Percentiles rank a stretch among this genome's conserved stretches.
These are phyloP conservation scores for Lacanobia wlatinum DNA, from an alignment of 2,888 invertebrate species.

Conservation along the genomic window DNA sequence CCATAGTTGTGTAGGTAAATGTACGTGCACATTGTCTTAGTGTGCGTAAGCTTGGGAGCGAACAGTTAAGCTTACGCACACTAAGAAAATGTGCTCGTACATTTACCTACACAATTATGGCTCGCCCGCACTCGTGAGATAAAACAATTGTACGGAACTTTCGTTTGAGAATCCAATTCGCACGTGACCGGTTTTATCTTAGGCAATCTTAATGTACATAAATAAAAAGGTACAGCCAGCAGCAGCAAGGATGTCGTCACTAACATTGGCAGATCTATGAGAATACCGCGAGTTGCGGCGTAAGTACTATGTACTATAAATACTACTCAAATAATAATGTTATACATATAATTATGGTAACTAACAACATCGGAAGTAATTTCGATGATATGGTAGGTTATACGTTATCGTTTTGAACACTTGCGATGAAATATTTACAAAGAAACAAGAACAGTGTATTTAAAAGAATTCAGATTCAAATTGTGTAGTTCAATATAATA, in stretches of 20 bases:
- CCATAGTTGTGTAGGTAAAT: too few species aligned
- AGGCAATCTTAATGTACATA: background rate
- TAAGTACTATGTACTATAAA: slow-evolving; percentile 66
- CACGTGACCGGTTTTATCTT: too few species aligned
- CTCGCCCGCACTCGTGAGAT: too few species aligned
- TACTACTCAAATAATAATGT: slow-evolving; percentile 59
- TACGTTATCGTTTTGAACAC: slow-evolving; percentile 62
- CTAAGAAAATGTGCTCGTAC: too few species aligned
- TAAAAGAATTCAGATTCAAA: slow-evolving; percentile 53
- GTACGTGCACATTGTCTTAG: too few species aligned
- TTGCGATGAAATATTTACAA: slow-evolving; percentile 65
- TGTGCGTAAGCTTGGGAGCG: too few species aligned
- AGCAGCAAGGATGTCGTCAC: slow-evolving; percentile 55
- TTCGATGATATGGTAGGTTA: slow-evolving; percentile 66
- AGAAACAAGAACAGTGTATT: slow-evolving; percentile 52
- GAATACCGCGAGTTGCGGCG: slow-evolving; percentile 69
- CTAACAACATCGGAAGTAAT: slow-evolving; percentile 65
- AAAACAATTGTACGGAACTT: too few species aligned
- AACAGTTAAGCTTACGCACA: too few species aligned
- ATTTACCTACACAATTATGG: too few species aligned
- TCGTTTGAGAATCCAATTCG: too few species aligned
- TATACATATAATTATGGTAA: slow-evolving; percentile 64
- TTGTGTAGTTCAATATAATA: slow-evolving; percentile 46
- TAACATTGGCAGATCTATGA: slow-evolving; percentile 76
- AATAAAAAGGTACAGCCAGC: slow-evolving; percentile 6